Evolutionary conservation across 2,113 vertebrate species (phyloP).

Genomic region (Ranitomeya imitator): DNA sequence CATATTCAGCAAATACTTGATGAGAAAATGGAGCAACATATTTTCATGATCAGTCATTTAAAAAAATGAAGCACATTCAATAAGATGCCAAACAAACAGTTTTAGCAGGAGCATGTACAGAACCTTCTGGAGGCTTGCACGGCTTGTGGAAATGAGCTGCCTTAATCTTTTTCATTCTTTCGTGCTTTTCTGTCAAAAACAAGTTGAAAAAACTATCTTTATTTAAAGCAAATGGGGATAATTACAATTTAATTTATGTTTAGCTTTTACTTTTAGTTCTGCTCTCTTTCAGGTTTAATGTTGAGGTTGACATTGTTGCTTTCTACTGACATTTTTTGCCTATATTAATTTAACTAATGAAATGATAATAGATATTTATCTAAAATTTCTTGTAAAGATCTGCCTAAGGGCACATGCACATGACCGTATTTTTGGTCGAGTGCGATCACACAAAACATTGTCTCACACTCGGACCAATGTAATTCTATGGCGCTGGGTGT

Average conservation of each 20-base stretch:
- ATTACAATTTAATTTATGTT: slow-evolving; percentile 25
- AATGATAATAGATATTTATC: background rate
- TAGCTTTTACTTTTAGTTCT: background rate
- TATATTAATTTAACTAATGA: background rate
- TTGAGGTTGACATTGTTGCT: background rate
- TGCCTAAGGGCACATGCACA: background rate
- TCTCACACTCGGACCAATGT: too few species aligned
- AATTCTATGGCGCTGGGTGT: too few species aligned
- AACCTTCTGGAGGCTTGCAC: slow-evolving; percentile 1
- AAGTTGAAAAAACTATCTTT: slow-evolving; percentile 17
- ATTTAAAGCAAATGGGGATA: slow-evolving; percentile 14
- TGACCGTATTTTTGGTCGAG: too few species aligned
- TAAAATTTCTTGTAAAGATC: background rate
- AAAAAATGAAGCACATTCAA: slow-evolving; percentile 34
- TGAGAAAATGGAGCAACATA: slow-evolving; percentile 39
- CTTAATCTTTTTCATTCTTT: slow-evolving; percentile 22
- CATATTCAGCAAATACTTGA: slow-evolving; percentile 40
- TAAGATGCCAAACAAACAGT: slow-evolving; percentile 25
- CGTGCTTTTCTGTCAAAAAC: slow-evolving; percentile 1
- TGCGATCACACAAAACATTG: too few species aligned
- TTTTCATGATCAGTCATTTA: slow-evolving; percentile 49
- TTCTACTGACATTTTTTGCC: background rate
- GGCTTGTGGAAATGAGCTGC: slow-evolving; percentile 7
- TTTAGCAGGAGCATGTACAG: slow-evolving; percentile 15
- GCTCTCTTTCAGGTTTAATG: background rate